phyloP scores from a whole-genome alignment of 2,888 invertebrate genomes.

The Nomada fabriciana region DNA sequence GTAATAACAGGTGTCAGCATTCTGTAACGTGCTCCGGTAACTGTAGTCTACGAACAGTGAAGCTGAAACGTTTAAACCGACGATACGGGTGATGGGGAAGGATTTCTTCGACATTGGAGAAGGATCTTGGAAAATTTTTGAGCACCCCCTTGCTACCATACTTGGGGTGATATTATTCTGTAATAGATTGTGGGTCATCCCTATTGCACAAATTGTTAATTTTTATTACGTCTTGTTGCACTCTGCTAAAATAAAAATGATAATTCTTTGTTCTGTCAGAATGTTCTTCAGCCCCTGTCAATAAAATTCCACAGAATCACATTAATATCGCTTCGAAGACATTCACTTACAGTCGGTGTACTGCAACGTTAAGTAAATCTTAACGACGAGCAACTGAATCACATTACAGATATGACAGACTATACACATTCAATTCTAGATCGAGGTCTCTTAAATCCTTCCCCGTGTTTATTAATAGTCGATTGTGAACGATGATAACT shows the following conservation, averaged over 20 bases:
- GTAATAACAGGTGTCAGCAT: constrained; percentile 47
- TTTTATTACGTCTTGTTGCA: no score
- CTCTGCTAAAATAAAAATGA: no score
- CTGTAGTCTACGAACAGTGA: neutral
- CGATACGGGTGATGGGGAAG: constrained; percentile 37
- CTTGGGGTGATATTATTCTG: neutral
- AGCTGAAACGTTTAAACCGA: constrained; percentile 23
- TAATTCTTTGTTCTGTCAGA: no score
- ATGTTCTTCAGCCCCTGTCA: neutral
- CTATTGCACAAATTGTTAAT: no score
- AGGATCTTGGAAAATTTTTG: constrained; percentile 9
- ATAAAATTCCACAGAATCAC: neutral
- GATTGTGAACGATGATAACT: constrained; percentile 51
- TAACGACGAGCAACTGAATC: constrained; percentile 41
- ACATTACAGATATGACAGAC: constrained; percentile 28
- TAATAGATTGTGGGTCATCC: no score
- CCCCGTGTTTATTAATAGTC: constrained; percentile 50
- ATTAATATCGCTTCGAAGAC: neutral
- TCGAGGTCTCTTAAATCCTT: constrained; percentile 25
- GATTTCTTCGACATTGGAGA: constrained; percentile 12
- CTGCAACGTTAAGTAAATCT: constrained; percentile 13
- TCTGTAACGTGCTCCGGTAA: constrained; percentile 19
- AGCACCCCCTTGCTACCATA: constrained; percentile 35
- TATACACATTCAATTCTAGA: constrained; percentile 32
- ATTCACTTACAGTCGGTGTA: neutral